Percentiles rank a stretch among this genome's conserved stretches.
phyloP scores from a whole-genome alignment of 2,113 vertebrate genomes.

The Okapia johnstoni region DNA sequence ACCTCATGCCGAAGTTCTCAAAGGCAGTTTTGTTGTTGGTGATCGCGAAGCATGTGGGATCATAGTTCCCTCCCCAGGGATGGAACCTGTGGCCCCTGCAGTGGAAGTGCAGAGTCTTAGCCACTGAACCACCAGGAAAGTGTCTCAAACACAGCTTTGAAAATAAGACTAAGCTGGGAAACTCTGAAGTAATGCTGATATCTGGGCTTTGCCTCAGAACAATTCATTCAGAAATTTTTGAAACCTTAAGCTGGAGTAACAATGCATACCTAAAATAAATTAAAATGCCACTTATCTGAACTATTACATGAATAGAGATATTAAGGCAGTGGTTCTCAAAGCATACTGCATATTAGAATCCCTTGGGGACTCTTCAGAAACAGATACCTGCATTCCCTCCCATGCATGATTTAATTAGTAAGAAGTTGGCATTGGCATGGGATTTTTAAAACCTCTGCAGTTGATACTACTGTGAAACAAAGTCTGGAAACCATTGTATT shows the following conservation, averaged over 20 bases:
- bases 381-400: not conserved
- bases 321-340: not conserved
- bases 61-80: not conserved
- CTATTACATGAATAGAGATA: not conserved
- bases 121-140: not conserved
- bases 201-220: not conserved
- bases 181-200: not conserved
- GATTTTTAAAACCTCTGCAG: not conserved
- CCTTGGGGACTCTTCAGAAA: not conserved
- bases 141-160: not conserved
- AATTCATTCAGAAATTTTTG: not conserved
- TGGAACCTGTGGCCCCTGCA: not conserved
- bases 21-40: not conserved
- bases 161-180: not conserved
- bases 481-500: not conserved
- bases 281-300: not conserved
- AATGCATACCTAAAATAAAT: not conserved
- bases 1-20: not conserved
- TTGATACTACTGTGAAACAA: not conserved
- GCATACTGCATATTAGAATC: not conserved
- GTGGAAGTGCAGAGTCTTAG: not conserved
- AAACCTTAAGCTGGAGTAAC: not conserved
- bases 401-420: not conserved
- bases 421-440: not conserved
- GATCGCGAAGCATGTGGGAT: not conserved